Conservation (phyloP, 2,888 invertebrate genomes). For the Dermolepida albohirtum region DNA sequence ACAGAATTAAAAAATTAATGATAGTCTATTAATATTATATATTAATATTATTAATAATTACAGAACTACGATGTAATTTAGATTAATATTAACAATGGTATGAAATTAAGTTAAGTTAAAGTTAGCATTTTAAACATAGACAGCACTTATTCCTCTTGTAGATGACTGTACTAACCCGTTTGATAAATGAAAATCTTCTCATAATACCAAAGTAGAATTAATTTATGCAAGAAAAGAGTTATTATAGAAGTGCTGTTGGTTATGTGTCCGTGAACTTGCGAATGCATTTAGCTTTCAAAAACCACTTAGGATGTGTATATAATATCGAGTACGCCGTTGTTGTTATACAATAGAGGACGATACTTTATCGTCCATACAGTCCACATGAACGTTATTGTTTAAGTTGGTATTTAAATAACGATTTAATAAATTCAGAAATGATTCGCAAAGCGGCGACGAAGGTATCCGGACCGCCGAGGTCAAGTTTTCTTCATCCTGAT, state of each 20-base stretch:
- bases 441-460: constrained; percentile 32
- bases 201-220: constrained; percentile 29
- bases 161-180: constrained; percentile 1
- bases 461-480: constrained; percentile 51
- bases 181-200: constrained; percentile 23
- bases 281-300: constrained; percentile 39
- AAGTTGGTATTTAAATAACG: constrained; percentile 50
- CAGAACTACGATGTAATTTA: too few relatives aligned
- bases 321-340: constrained; percentile 28
- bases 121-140: background rate
- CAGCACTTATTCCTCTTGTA: background rate
- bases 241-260: constrained; percentile 31
- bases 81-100: too few relatives aligned
- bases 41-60: too few relatives aligned
- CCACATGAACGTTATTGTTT: constrained; percentile 48
- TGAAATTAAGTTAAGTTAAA: background rate
- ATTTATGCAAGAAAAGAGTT: constrained; percentile 29
- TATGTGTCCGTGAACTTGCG: constrained; percentile 40
- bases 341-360: constrained; percentile 45
- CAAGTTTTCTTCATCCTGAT: constrained; percentile 52
- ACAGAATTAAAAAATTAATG: too few relatives aligned
- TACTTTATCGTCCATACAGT: constrained; percentile 44
- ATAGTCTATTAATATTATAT: too few relatives aligned
- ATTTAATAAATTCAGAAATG: constrained; percentile 50
- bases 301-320: constrained; percentile 28